These are phyloP conservation scores for Kryptolebias ocellatus DNA, from an alignment of 2,797 vertebrate genomes.

Conservation along the genomic window DNA sequence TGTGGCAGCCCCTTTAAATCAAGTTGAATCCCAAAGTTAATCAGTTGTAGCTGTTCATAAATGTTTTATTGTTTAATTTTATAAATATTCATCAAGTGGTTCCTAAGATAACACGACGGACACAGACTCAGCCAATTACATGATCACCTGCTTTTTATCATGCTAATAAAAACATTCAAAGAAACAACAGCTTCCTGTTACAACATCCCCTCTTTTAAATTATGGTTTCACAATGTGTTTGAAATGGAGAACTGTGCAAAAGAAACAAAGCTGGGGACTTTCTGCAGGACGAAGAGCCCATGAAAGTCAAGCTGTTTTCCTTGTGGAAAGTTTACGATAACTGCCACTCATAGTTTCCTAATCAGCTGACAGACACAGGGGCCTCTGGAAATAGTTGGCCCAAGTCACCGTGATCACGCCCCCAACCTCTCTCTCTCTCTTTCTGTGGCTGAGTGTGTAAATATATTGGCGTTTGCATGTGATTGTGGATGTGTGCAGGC, in stretches of 20 bases:
- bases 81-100: no score
- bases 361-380: conserved; percentile 56
- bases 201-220: no score
- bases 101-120: no score
- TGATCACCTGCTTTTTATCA: no score
- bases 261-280: conserved; percentile 39
- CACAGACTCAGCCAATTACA: no score
- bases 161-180: no score
- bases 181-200: no score
- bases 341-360: conserved; percentile 67
- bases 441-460: conserved; percentile 9
- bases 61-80: no score
- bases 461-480: conserved; percentile 11
- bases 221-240: not conserved
- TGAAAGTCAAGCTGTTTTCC: conserved; percentile 78
- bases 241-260: not conserved
- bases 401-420: conserved; percentile 48
- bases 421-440: not conserved
- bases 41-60: no score
- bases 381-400: conserved; percentile 67
- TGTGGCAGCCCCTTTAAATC: no score
- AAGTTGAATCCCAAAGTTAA: no score
- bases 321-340: conserved; percentile 77
- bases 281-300: conserved; percentile 66
- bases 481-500: conserved; percentile 15